Evolutionary conservation across 1,140 invertebrate species (phyloP), one percentile per base, ranked within the genome.

Genomic region (Asobara japonica): DNA sequence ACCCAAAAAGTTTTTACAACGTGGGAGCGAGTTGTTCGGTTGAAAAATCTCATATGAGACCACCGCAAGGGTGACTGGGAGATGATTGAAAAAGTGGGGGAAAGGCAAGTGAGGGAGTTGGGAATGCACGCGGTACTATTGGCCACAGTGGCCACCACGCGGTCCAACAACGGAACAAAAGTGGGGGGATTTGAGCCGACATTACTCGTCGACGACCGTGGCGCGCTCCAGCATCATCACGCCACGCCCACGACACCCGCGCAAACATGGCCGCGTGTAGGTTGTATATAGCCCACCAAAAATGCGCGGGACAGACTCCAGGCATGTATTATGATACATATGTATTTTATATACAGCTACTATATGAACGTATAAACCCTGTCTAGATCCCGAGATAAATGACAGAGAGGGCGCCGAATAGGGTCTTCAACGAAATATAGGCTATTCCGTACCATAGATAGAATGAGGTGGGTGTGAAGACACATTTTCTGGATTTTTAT

Each of bases 221-320:
- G 25, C 38, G 69, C 38, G 61, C 38, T 71, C n/a, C 61, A 62
- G 56, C 56, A 62, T 30, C 61, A 20, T 36, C 65, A 73, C 78
- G 82, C 81, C 84, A 85, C 85, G 86, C 86, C 86, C 82, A 85
- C 84, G 65, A 69, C 82, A 78, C 73, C 82, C 84, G 86, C 85
- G 86, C 85, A 87, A 87, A 86, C 84, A 87, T 87, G 86, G 86
- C 86, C 83, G 86, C 81, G 79, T 75, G 74, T 56, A 68, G 70
- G 16, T 64, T 65, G 60, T 60, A n/a, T 60, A 13, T 62, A 62
- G n/a, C n/a, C 29, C 60, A 60, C 27, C 60, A 27, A 62, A 62
- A 62, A 62, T 31, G 60, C 60, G 60, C 60, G 60, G 60, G 60
- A 62, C 29, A 31, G 6, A 29, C n/a, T 62, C 10, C 29, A 51